phyloP scores from a whole-genome alignment of 2,113 vertebrate species.

The Xenopus borealis region DNA sequence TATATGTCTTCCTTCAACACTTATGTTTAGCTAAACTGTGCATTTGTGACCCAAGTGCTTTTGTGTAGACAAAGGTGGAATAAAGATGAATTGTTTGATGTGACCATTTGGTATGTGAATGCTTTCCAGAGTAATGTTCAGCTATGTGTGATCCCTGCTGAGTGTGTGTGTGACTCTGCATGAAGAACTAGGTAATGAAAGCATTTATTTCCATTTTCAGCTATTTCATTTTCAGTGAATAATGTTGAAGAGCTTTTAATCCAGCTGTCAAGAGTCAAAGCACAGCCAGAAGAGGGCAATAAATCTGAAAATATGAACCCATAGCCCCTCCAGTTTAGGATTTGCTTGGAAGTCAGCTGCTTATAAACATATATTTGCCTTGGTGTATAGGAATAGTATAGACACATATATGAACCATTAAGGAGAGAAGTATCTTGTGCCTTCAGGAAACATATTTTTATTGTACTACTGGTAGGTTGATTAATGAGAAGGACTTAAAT shows the following conservation, averaged over 20 bases:
- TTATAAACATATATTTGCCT: no score
- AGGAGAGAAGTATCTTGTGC: not conserved
- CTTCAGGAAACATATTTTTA: not conserved
- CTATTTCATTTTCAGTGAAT: constrained; percentile 1
- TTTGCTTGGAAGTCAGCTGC: not conserved
- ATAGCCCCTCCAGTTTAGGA: not conserved
- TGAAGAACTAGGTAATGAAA: constrained; percentile 3
- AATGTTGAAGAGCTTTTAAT: constrained; percentile 16
- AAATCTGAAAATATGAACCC: not conserved
- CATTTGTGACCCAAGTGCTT: not conserved
- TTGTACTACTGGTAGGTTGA: no score
- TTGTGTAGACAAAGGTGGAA: not conserved
- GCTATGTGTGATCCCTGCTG: not conserved
- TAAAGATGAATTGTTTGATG: not conserved
- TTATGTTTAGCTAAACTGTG: not conserved
- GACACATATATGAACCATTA: no score
- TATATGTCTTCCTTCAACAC: no score
- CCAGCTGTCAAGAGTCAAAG: constrained; percentile 19
- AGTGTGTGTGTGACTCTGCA: not conserved
- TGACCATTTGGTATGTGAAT: not conserved
- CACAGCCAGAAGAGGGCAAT: constrained; percentile 9
- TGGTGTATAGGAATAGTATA: no score
- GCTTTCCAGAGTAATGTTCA: constrained; percentile 4
- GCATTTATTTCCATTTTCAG: not conserved
- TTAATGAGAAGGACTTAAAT: no score